Evolutionary conservation across 2,113 vertebrate genomes (phyloP), one percentile per base, ranked within the genome.

Genomic region (Kryptolebias marmoratus): DNA sequence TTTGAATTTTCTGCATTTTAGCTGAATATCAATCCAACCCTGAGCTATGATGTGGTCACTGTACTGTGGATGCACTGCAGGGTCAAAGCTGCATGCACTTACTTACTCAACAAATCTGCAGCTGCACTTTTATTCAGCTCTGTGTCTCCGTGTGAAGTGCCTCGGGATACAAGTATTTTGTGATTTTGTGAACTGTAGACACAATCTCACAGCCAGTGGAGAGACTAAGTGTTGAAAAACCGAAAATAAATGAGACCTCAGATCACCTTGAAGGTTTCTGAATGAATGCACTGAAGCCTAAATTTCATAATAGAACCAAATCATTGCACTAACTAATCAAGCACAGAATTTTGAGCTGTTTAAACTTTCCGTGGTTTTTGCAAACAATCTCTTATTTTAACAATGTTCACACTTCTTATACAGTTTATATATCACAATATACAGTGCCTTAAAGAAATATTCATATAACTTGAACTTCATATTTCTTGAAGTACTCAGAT

Each of bases 61-160:
- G 15, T 39, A 49, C 31, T 58, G 36, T 49, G 31, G 15, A 55
- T 39, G 0, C 15, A 42, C 47, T 15, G 12, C 27, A 64, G 62
- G 73, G 64, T 66, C 68, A 65, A 59, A 66, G 68, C 66, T 61
- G 39, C 61, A 3, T 61, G 12, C 11, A 11, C 18, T 39, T 45
- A 27, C 27, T 5, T 7, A 27, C 45, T 60, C 50, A 66, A 48
- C 11, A 65, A 58, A 71, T 42, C 65, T 48, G 44, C 5, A 7
- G 31, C 11, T 67, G 44, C 44, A 69, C 45, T 50, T 13, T 75
- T 57, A 72, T 59, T 60, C 61, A 68, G 62, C 61, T 42, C 58
- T 58, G 31, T n/a, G 16, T 58, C 22, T 47, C 11, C 0, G 32
- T 54, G 28, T 54, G 11, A 45, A 50, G 48, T 9, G 48, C 31